Evolutionary conservation across 2,113 vertebrate species (phyloP).

Genomic region (Rafetus swinhoei): DNA sequence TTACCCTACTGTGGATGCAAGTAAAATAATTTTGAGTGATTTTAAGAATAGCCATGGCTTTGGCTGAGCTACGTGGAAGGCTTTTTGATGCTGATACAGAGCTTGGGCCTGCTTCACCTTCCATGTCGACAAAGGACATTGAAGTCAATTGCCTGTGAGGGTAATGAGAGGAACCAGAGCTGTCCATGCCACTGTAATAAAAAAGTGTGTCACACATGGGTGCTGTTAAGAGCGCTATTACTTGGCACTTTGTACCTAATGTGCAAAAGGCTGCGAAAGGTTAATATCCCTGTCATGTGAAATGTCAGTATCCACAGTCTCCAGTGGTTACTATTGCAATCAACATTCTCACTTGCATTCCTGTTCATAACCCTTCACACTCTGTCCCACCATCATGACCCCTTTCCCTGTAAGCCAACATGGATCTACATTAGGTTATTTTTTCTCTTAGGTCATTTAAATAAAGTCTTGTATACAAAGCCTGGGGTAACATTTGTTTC

Average conservation of each 20-base stretch:
- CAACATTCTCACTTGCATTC: neutral
- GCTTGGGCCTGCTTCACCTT: neutral
- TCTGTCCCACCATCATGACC: neutral
- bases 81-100: neutral
- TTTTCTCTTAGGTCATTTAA: neutral
- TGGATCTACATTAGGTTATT: neutral
- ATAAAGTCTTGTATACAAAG: neutral
- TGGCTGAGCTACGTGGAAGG: neutral
- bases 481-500: neutral
- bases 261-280: neutral
- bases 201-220: neutral
- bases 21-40: slow-evolving; percentile 17
- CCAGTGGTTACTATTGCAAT: neutral
- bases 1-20: neutral
- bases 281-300: neutral
- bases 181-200: neutral
- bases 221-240: neutral
- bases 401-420: neutral
- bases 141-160: neutral
- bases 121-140: accelerated
- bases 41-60: neutral
- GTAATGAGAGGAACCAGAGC: neutral
- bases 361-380: neutral
- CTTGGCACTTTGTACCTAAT: neutral
- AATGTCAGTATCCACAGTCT: neutral